Percentiles rank a stretch among this genome's conserved stretches.
phyloP scores from a whole-genome alignment of 1,140 invertebrate genomes.

The Tyrophagus putrescentiae region DNA sequence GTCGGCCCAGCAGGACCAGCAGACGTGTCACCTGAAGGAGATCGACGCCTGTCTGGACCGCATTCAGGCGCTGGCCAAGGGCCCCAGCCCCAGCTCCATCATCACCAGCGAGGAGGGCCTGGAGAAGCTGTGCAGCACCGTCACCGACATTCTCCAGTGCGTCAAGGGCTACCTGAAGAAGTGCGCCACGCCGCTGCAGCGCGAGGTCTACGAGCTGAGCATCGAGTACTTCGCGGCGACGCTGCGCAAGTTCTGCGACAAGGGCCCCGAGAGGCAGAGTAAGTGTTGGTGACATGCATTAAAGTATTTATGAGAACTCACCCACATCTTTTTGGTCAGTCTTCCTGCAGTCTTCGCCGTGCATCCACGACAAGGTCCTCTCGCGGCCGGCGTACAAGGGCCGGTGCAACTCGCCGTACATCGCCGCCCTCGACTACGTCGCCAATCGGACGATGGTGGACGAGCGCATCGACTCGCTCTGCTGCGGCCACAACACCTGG shows the following conservation, averaged over 20 bases:
- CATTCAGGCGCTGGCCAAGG: constrained; percentile 25
- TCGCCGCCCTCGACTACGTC: constrained; percentile 15
- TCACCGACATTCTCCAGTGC: constrained; percentile 26
- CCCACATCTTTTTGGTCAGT: background rate
- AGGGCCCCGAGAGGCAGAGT: constrained; percentile 14
- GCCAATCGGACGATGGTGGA: constrained; percentile 10
- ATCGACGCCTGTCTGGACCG: constrained; percentile 28
- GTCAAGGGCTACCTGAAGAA: constrained; percentile 27
- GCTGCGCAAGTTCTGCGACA: constrained; percentile 27
- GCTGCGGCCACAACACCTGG: constrained; percentile 21
- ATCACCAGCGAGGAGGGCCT: constrained; percentile 26
- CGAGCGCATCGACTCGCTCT: constrained; percentile 20
- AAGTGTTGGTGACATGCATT: background rate
- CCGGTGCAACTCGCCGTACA: constrained; percentile 15
- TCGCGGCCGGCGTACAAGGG: constrained; percentile 8
- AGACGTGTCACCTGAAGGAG: constrained; percentile 27
- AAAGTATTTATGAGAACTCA: constrained; percentile 10
- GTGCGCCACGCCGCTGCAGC: constrained; percentile 29
- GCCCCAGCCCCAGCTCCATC: constrained; percentile 21
- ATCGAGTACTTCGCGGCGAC: constrained; percentile 26
- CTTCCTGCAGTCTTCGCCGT: constrained; percentile 23
- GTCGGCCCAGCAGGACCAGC: background rate
- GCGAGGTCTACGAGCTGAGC: constrained; percentile 27
- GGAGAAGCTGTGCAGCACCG: constrained; percentile 26
- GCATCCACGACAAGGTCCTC: constrained; percentile 24